Evolutionary conservation across 2,888 invertebrate genomes (phyloP), one percentile per base, ranked within the genome.

Genomic region (Apamea sordens): DNA sequence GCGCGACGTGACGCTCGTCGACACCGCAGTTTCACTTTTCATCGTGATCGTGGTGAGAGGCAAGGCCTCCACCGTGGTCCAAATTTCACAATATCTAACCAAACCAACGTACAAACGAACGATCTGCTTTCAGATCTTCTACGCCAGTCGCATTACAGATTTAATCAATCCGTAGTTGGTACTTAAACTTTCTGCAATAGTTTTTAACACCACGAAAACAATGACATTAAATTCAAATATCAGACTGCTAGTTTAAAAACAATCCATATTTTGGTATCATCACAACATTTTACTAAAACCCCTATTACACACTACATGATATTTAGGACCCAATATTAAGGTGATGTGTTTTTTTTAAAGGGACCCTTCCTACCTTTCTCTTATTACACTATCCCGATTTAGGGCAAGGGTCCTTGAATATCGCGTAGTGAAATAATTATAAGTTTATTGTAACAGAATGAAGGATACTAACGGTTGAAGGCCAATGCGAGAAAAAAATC

Each of bases 1-100:
- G 75, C 91, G 90, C 93, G 93, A 94, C 95, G 95, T 95, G 95
- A 95, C 94, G 95, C 90, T 92, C 93, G 94, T 92, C 92, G 93
- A 92, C 94, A 91, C 91, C 94, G 93, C 92, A 93, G 96, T 97
- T 97, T 97, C 96, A 96, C 96, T 97, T 97, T 97, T 95, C 96
- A 95, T 96, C 95, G 93, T 94, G 94, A 93, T 92, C 94, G 92
- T 93, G 93, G 96, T 96, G 96, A 96, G 96, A 96, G 96, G 96
- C 94, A 91, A 94, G 94, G 93, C 95, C 96, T 95, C 95, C 92
- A 92, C 92, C 92, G 92, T 93, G 93, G 93, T 94, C 95, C 94
- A 94, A 95, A 96, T 96, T 96, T 97, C 96, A 95, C 96, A 96
- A 96, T 92, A 91, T 90, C 89, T 91, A 91, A 93, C 95, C 92